Percentiles rank a stretch among this genome's conserved stretches.
Evolutionary conservation across 1,140 invertebrate species (phyloP).

Genomic region (Pollicipes pollicipes): DNA sequence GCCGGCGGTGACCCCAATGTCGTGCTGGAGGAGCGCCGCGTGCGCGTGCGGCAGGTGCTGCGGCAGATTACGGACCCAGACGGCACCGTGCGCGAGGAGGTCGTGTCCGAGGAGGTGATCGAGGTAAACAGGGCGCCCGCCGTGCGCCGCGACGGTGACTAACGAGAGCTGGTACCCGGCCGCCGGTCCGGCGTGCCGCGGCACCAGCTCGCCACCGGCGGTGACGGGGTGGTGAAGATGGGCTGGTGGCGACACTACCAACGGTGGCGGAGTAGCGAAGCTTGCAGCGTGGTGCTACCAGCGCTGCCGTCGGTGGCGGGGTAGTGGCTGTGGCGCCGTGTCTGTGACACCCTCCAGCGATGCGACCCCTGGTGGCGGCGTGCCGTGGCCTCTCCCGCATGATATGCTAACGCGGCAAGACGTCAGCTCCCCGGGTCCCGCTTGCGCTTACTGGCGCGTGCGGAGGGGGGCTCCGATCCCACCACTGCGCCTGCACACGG

Average conservation of each 20-base stretch:
- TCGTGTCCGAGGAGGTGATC: background rate
- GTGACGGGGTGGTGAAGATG: background rate
- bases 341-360: too few species aligned
- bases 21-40: background rate
- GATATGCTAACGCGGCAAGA: too few species aligned
- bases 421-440: too few species aligned
- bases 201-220: background rate
- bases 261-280: background rate
- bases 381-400: too few species aligned
- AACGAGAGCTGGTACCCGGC: background rate
- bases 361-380: too few species aligned
- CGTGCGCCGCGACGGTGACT: too few species aligned
- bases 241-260: background rate
- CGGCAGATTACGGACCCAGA: background rate
- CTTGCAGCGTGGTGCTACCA: too few species aligned
- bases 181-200: background rate
- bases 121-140: background rate
- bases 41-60: background rate
- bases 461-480: too few species aligned
- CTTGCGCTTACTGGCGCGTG: too few species aligned
- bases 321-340: too few species aligned
- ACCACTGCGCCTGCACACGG: too few species aligned
- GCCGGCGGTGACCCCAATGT: background rate
- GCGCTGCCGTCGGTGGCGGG: too few species aligned
- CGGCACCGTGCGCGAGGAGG: background rate